These are phyloP conservation scores for Caenorhabditis wallacei DNA, from an alignment of 2,888 invertebrate species.

Conservation along the genomic window DNA sequence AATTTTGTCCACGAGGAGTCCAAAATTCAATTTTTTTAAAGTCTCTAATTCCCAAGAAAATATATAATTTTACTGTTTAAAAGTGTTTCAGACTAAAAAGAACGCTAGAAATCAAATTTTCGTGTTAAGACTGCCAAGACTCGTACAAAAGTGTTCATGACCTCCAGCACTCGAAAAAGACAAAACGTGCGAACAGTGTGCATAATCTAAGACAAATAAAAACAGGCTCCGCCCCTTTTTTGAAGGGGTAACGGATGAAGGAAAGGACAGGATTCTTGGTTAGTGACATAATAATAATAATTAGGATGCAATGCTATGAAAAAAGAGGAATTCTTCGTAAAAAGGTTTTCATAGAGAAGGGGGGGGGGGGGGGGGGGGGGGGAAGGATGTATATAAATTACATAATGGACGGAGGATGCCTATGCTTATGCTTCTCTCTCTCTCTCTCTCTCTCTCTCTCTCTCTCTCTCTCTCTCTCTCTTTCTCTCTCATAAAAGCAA, in stretches of 20 bases:
- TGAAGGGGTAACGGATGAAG: not conserved
- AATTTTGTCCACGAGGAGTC: no score
- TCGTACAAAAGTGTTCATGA: no score
- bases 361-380: not conserved
- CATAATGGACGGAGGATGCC: conserved; percentile 56
- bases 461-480: no score
- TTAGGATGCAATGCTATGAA: no score
- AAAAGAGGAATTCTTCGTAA: no score
- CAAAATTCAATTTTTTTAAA: no score
- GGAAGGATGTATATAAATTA: conserved; percentile 58
- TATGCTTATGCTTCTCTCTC: conserved; percentile 43
- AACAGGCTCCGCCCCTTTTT: conserved; percentile 18
- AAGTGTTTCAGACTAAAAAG: no score
- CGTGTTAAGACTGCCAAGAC: no score
- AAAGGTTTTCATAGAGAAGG: conserved; percentile 16
- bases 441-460: no score
- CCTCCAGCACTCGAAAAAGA: conserved; percentile 5
- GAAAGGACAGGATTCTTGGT: not conserved
- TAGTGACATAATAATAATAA: conserved; percentile 57
- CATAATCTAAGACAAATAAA: conserved; percentile 57
- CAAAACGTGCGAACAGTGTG: conserved; percentile 60
- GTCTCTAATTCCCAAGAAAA: no score
- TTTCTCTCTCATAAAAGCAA: conserved; percentile 48
- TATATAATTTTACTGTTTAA: no score
- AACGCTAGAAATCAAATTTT: no score